Evolutionary conservation across 2,888 invertebrate species (phyloP).

Genomic region (Nasonia oneida): DNA sequence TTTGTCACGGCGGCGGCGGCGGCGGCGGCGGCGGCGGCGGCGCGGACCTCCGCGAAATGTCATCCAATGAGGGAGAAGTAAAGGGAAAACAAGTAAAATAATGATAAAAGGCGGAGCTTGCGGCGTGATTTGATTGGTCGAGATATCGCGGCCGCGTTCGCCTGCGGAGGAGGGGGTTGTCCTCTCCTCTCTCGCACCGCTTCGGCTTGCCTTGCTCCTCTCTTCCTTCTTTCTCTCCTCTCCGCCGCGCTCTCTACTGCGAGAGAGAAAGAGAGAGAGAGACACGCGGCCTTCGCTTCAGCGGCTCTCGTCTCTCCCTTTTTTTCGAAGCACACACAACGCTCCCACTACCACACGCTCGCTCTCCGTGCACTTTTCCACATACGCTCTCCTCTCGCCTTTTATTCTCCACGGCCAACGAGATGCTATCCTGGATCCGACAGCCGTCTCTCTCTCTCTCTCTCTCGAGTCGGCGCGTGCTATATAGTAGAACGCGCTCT

Average conservation of each 20-base stretch:
- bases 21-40: neutral
- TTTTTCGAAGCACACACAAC: conserved; percentile 43
- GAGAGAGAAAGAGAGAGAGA: neutral
- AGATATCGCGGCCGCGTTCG: conserved; percentile 77
- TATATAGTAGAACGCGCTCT: neutral
- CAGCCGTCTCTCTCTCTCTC: conserved; percentile 54
- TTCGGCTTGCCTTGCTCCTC: conserved; percentile 51
- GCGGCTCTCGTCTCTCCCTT: conserved; percentile 26
- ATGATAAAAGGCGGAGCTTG: conserved; percentile 80
- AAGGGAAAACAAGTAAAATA: conserved; percentile 79
- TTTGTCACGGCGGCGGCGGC: conserved; percentile 29
- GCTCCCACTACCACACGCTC: conserved; percentile 46
- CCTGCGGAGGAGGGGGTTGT: conserved; percentile 70
- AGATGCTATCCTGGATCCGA: conserved; percentile 71
- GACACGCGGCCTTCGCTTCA: conserved; percentile 37
- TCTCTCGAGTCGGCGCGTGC: conserved; percentile 12
- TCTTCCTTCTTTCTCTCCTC: conserved; percentile 50
- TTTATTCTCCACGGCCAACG: conserved; percentile 68
- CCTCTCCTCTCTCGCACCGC: conserved; percentile 66
- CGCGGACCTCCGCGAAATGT: conserved; percentile 74
- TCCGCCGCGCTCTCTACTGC: conserved; percentile 24
- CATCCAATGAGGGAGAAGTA: conserved; percentile 79
- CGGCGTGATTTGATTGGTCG: conserved; percentile 79
- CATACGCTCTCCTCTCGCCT: conserved; percentile 57
- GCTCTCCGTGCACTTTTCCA: conserved; percentile 41